Percentiles rank a stretch among this genome's conserved stretches.
These are phyloP conservation scores for Bettongia penicillata DNA, from an alignment of 2,113 vertebrate genomes.

Conservation along the genomic window DNA sequence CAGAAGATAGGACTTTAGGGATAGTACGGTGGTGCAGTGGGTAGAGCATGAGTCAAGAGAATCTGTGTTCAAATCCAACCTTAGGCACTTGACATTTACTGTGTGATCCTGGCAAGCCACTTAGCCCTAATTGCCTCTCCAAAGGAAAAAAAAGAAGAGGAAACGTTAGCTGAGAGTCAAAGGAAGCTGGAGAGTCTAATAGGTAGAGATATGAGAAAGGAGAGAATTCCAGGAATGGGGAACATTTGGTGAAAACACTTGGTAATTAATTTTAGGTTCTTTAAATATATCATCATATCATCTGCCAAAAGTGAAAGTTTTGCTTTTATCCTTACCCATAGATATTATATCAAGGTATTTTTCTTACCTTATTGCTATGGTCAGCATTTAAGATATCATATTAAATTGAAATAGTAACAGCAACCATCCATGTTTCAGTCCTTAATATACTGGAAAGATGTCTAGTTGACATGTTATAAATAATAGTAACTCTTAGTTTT, in stretches of 20 bases:
- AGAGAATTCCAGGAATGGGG: background rate
- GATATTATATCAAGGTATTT: background rate
- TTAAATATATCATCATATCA: background rate
- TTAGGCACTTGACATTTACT: no score
- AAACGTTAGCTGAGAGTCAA: no score
- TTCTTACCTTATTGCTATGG: background rate
- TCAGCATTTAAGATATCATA: background rate
- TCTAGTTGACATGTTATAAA: background rate
- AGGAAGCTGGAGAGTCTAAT: no score
- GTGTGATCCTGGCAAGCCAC: no score
- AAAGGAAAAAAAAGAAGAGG: no score
- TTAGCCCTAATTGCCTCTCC: no score
- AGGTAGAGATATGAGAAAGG: background rate
- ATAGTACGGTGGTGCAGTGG: no score
- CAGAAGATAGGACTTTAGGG: no score
- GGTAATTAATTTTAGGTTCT: background rate
- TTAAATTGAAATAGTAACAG: background rate
- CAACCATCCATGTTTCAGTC: background rate
- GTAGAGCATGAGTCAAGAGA: no score
- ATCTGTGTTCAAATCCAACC: no score
- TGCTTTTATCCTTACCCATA: background rate
- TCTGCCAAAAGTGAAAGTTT: background rate
- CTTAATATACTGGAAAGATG: background rate
- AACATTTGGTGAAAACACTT: background rate
- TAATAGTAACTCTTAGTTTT: background rate